Percentiles rank a stretch among this genome's conserved stretches.
phyloP scores from a whole-genome alignment of 2,113 vertebrate species.

The Raja brachyura region DNA sequence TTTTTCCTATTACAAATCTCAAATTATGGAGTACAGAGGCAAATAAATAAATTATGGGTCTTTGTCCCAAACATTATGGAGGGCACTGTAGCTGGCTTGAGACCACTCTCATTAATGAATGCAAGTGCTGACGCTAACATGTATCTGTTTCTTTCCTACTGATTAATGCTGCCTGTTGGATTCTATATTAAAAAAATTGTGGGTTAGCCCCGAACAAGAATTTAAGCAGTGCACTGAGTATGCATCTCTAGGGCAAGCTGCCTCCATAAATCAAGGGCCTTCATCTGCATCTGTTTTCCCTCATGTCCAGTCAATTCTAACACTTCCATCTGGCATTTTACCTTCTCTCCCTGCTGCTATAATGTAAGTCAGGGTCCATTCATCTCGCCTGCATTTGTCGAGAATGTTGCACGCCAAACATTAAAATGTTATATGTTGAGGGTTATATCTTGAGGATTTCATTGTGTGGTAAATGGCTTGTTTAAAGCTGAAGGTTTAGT shows the following conservation, averaged over 20 bases:
- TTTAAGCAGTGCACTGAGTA: slow-evolving; percentile 45
- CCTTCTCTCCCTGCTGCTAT: slow-evolving; percentile 60
- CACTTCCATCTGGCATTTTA: slow-evolving; percentile 55
- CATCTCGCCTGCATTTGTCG: slow-evolving; percentile 39
- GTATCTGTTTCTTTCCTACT: slow-evolving; percentile 46
- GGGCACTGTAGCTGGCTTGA: neutral
- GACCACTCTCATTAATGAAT: neutral
- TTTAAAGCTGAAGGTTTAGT: neutral
- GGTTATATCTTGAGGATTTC: neutral
- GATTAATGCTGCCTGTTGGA: slow-evolving; percentile 42
- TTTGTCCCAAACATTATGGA: too few relatives aligned
- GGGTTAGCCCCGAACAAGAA: slow-evolving; percentile 55
- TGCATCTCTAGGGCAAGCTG: slow-evolving; percentile 40
- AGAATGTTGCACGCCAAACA: neutral
- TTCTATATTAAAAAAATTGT: slow-evolving; percentile 41
- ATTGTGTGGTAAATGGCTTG: neutral
- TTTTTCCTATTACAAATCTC: too few relatives aligned
- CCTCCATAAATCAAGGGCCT: slow-evolving; percentile 43
- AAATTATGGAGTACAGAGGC: too few relatives aligned
- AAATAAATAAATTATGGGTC: too few relatives aligned
- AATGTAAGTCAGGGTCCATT: slow-evolving; percentile 53
- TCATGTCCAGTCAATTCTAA: slow-evolving; percentile 61
- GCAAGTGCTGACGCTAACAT: slow-evolving; percentile 43
- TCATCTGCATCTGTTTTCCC: slow-evolving; percentile 58
- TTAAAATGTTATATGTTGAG: neutral